These are phyloP conservation scores for Drosophila kanekoi DNA, from an alignment of 2,888 invertebrate species.

Conservation along the genomic window DNA sequence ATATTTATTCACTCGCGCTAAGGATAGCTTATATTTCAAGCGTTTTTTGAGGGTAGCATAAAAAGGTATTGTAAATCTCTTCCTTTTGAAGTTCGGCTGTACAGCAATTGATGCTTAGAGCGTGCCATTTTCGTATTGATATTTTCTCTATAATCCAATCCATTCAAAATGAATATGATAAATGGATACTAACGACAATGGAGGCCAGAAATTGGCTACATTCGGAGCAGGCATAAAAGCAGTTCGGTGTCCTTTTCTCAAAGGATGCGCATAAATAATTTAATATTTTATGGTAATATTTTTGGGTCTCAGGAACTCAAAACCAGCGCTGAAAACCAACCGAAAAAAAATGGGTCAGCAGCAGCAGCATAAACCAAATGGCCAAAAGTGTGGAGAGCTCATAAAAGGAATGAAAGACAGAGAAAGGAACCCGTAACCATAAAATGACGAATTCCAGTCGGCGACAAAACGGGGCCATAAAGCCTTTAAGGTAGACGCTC, in stretches of 20 bases:
- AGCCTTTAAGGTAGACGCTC: conserved; percentile 75
- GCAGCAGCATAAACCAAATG: conserved; percentile 39
- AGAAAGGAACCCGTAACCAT: conserved; percentile 48
- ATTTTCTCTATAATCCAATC: conserved; percentile 11
- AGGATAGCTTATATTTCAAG: too few species aligned
- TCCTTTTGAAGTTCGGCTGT: neutral
- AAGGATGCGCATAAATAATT: conserved; percentile 68
- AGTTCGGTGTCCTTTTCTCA: conserved; percentile 17
- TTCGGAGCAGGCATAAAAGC: conserved; percentile 24
- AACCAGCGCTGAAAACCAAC: conserved; percentile 23
- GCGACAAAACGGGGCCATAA: conserved; percentile 59
- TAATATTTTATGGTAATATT: conserved; percentile 73
- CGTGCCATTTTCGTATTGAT: conserved; percentile 21
- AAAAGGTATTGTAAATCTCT: neutral
- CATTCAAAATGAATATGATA: conserved; percentile 22
- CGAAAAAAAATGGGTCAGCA: conserved; percentile 30
- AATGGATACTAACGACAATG: conserved; percentile 41
- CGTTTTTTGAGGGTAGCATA: neutral
- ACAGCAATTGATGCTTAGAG: neutral
- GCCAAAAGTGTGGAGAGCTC: conserved; percentile 32
- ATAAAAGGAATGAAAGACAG: conserved; percentile 57
- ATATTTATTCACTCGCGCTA: too few species aligned
- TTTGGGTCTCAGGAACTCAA: conserved; percentile 26
- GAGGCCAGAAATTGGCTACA: conserved; percentile 17
- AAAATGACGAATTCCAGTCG: conserved; percentile 69